phyloP scores from a whole-genome alignment of 2,113 vertebrate genomes.

The Thalassoma bifasciatum region DNA sequence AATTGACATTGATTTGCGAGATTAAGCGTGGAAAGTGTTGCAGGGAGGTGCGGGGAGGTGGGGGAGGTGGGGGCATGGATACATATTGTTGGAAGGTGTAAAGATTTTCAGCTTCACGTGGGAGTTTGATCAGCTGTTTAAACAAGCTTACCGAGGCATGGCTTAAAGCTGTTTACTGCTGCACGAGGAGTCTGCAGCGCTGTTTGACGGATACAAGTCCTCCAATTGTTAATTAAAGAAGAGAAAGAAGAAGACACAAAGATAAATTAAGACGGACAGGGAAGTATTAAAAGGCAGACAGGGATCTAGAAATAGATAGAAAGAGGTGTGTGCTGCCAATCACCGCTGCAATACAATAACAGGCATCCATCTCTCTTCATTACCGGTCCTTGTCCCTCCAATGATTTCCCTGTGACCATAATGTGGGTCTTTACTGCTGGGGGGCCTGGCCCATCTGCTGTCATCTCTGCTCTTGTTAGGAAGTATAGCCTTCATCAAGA shows the following conservation, averaged over 20 bases:
- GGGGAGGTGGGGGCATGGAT: not conserved
- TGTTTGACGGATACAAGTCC: slow-evolving; percentile 5
- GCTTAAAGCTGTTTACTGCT: slow-evolving; percentile 17
- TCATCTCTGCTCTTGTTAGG: slow-evolving; percentile 39
- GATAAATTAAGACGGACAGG: slow-evolving; percentile 11
- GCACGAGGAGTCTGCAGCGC: not conserved
- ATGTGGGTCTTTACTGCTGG: slow-evolving; percentile 54
- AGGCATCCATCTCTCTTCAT: slow-evolving; percentile 64
- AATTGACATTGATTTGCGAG: slow-evolving; percentile 74
- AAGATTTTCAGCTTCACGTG: slow-evolving; percentile 28
- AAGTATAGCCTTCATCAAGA: slow-evolving; percentile 41
- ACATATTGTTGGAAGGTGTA: slow-evolving; percentile 34
- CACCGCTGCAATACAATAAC: slow-evolving; percentile 26
- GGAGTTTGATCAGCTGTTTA: slow-evolving; percentile 51
- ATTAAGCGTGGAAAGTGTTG: slow-evolving; percentile 61
- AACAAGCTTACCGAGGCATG: slow-evolving; percentile 33
- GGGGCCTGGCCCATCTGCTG: slow-evolving; percentile 4
- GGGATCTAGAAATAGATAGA: slow-evolving; percentile 1
- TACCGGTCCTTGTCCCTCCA: slow-evolving; percentile 48
- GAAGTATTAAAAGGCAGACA: not conserved
- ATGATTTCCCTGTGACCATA: slow-evolving; percentile 47
- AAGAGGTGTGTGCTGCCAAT: slow-evolving; percentile 29
- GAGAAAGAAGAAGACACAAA: slow-evolving; percentile 2
- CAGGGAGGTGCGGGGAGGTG: not conserved
- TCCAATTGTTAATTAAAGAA: slow-evolving; percentile 11